Evolutionary conservation across 2,113 vertebrate genomes (phyloP).

Genomic region (Rana temporaria): DNA sequence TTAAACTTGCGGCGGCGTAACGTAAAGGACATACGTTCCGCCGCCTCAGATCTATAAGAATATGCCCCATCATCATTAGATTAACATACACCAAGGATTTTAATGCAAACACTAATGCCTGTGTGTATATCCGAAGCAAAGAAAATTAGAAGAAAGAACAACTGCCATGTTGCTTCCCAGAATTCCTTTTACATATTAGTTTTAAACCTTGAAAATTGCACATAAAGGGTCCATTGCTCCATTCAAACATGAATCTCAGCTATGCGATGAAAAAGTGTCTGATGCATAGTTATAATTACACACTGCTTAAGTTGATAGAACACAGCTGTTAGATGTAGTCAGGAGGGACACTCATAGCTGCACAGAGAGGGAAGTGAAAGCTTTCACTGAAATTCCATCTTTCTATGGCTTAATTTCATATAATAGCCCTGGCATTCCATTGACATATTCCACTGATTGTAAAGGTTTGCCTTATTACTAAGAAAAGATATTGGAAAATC

Average conservation of each 20-base stretch:
- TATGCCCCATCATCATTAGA: too few relatives aligned
- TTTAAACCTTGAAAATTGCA: too few relatives aligned
- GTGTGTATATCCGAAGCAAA: too few relatives aligned
- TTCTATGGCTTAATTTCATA: conserved; percentile 17
- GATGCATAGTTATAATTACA: conserved; percentile 40
- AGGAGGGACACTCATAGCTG: conserved; percentile 1
- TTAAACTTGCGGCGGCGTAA: too few relatives aligned
- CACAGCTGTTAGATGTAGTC: conserved; percentile 31
- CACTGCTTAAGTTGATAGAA: conserved; percentile 36
- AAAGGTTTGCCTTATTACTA: neutral
- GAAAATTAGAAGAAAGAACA: too few relatives aligned
- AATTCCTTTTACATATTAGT: too few relatives aligned
- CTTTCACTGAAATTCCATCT: conserved; percentile 23
- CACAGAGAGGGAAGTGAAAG: neutral
- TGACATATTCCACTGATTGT: conserved; percentile 13
- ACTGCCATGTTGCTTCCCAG: too few relatives aligned
- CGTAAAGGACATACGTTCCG: too few relatives aligned
- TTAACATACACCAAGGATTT: too few relatives aligned
- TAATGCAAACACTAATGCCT: too few relatives aligned
- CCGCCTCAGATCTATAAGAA: too few relatives aligned
- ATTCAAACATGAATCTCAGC: conserved; percentile 30
- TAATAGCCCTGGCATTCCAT: conserved; percentile 26
- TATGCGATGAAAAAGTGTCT: conserved; percentile 19
- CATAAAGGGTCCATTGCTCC: too few relatives aligned
- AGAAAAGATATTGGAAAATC: neutral